Base-by-base conservation (phyloP, 2,888 invertebrate species). In the Agriotes lineatus region DNA sequence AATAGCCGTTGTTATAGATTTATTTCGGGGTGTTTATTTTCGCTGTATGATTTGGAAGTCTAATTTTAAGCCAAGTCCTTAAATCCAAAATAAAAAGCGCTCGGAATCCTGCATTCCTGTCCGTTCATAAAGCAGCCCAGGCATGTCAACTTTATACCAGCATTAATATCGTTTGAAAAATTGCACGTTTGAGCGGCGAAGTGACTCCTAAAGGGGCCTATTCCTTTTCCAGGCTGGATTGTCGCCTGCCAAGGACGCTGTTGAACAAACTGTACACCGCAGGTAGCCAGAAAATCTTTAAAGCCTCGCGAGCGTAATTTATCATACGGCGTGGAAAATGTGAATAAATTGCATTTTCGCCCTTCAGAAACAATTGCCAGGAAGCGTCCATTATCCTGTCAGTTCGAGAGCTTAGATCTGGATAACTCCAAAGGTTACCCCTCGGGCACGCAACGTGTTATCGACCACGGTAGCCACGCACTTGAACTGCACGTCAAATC, bases 281-380 rank as follows among this genome's bases (percentile, higher is more conserved):
- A 45, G 19, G 45, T 45, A 45, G 20, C 19, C 19, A 45, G 45
- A 45, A 45, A 45, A 45, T 45, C 45, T 45, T 45, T 45, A 45
- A 45, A 45, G 45, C 45, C 20, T 19, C 45, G 45, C 20, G 45
- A 10, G 7, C 2, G 45, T 45, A 45, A 45, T 45, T 45, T 45
- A 45, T 45, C 45, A 45, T 45, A 45, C 19, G 20, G 20, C 10
- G n/a, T 45, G 7, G 20, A 45, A 18, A 45, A 19, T 45, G 20
- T 45, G 45, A 45, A 45, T 45, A 45, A 45, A 45, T 45, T 45
- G 45, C 45, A 45, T 45, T 45, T 42, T 42, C 42, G 42, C 42
- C 42, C 18, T 42, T 45, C 45, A 45, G 16, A 20, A 45, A 45
- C 45, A 45, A 45, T 45, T 20, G 14, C 9, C n/a, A 45, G 9